Evolutionary conservation across 2,113 vertebrate genomes (phyloP).

Genomic region (Neodontobutis hainanensis): DNA sequence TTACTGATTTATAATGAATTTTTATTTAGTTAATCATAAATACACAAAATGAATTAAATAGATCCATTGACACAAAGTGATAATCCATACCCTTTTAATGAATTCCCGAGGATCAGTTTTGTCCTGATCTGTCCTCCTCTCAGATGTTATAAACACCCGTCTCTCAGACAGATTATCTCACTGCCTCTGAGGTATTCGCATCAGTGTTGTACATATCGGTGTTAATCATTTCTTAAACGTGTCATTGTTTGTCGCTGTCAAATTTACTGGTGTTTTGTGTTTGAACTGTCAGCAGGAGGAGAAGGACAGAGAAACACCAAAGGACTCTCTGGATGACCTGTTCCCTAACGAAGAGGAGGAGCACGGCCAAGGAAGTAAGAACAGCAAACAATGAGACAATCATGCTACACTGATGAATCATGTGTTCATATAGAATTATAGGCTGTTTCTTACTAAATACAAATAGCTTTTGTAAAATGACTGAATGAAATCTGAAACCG

Average conservation of each 20-base stretch:
- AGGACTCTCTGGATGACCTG: constrained; percentile 95
- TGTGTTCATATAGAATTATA: no score
- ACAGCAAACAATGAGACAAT: not conserved
- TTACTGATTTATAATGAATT: no score
- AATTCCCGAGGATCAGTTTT: not conserved
- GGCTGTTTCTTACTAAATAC: not conserved
- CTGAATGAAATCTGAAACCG: not conserved
- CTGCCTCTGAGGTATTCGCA: not conserved
- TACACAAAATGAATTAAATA: not conserved
- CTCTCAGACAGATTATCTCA: not conserved
- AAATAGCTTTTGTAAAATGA: not conserved
- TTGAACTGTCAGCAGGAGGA: constrained; percentile 85
- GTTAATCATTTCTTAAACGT: not conserved
- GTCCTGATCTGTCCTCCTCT: not conserved
- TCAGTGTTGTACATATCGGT: not conserved
- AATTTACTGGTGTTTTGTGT: constrained; percentile 17
- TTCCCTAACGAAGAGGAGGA: constrained; percentile 96
- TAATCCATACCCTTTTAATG: not conserved
- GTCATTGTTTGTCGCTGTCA: constrained; percentile 8
- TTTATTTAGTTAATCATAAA: no score
- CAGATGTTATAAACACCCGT: no score
- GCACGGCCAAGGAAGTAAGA: constrained; percentile 88
- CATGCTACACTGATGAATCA: no score
- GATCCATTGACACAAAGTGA: not conserved
- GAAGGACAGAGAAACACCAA: constrained; percentile 89